Evolutionary conservation across 2,797 vertebrate species (phyloP), one percentile per base, ranked within the genome.

Genomic region (Gallinago stenura): DNA sequence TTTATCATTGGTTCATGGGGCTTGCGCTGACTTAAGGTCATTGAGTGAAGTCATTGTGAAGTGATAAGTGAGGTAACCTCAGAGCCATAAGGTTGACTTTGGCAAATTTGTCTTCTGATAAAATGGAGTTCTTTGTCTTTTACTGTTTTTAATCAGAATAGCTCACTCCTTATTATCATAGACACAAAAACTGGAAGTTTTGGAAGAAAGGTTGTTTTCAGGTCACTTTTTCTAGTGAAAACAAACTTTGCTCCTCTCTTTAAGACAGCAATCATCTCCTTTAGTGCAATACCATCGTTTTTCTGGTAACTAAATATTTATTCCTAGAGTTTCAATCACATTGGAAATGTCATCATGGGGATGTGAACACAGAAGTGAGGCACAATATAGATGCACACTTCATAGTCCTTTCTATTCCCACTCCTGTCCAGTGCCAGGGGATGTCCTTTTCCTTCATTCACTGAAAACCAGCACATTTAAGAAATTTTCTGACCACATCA

Each of bases 11-110:
- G 45, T 84, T 92, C 37, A 0, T 16, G 46, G 33, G 19, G 33
- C 72, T 84, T 84, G 43, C 69, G n/a, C 81, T 97, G 76, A 64
- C 69, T 93, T 80, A 41, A 73, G 31, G 21, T 75, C 35, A 31
- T 39, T 50, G 65, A 61, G 45, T 21, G 39, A 93, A 80, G 75
- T 87, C 53, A 35, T 41, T 37, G 58, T 85, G 86, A 64, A 82
- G 60, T 72, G 83, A 50, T 28, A 41, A 83, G 31, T 64, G 43
- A 83, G 37, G 37, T 64, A 81, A 64, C 28, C 35, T 89, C 43
- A 45, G 61, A 87, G 81, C 33, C 26, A 1, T 46, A 39, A 51
- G 43, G 4, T 60, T 89, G 64, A 72, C 24, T 90, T 72, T 15
- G 62, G 56, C 58, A 77, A 70, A 70, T 90, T 48, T 64, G 28